Evolutionary conservation across 2,113 vertebrate genomes (phyloP), one percentile per base, ranked within the genome.

Genomic region (Fregetta grallaria): DNA sequence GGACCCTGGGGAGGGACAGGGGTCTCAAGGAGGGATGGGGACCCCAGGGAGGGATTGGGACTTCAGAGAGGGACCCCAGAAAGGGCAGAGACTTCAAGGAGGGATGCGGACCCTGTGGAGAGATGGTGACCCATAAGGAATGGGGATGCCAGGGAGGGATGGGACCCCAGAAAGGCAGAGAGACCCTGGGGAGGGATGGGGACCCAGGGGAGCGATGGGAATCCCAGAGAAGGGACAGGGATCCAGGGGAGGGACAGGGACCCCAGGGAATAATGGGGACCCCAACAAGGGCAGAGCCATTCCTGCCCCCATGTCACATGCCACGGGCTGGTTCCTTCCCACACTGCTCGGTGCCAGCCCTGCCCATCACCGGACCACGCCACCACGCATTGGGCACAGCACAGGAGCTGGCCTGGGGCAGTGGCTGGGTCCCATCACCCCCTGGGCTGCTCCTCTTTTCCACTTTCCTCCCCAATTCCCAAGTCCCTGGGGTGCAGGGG

Each of bases 51-150:
- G n/a, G 36, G 32, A 38, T n/a, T 9, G 29, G 20, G 13, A 52
- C 15, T n/a, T 36, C 38, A 21, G 36, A 10, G 30, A 71, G 30
- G 59, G 52, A 34, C 15, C 32, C 7, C 59, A 55, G 22, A n/a
- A 56, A 65, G 23, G 21, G 29, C 15, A 8, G 45, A 59, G 42
- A 11, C 3, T 40, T 52, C 36, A 2, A 1, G 30, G 17, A 42
- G 22, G 13, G 50, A 34, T 7, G 15, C 2, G 5, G 16, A 58
- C 18, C 20, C 36, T 58, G 11, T 1, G 6, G 15, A 44, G 20
- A 23, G 8, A n/a, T 27, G 13, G 23, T n/a, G 13, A 80, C 10
- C 6, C 36, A 6, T 12, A 38, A 40, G 98, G 99, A 98, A 91
- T n/a, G 13, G 3, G 11, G 15, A 30, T 16, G 9, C 26, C 55